Conservation (phyloP, 2,888 invertebrate species). For the Cephus sareptanus region DNA sequence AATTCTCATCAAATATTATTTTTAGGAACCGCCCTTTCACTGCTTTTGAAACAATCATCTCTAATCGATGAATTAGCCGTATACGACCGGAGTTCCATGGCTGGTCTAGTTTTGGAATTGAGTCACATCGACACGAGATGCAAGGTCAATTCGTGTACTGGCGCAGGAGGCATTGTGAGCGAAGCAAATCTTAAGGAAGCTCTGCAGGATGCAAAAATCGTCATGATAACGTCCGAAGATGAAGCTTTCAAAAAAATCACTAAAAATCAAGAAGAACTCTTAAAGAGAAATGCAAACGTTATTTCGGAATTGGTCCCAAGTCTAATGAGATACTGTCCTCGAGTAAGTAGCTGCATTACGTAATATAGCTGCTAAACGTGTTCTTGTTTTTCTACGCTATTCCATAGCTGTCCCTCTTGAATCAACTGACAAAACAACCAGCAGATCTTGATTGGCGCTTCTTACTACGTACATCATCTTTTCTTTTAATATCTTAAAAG, state of each 20-base stretch:
- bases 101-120: conserved; percentile 63
- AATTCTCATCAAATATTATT: not conserved
- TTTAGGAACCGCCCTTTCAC: conserved; percentile 59
- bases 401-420: not conserved
- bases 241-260: conserved; percentile 43
- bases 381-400: not conserved
- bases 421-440: not conserved
- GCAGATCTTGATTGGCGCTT: not conserved
- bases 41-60: conserved; percentile 72
- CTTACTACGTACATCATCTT: not conserved
- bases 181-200: conserved; percentile 53
- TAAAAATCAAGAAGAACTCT: conserved; percentile 72
- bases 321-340: conserved; percentile 43
- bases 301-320: conserved; percentile 41
- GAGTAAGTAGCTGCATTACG: conserved; percentile 34
- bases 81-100: conserved; percentile 67
- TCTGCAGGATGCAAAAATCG: conserved; percentile 69
- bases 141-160: conserved; percentile 49
- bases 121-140: conserved; percentile 67
- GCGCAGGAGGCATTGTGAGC: conserved; percentile 40
- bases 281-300: conserved; percentile 67
- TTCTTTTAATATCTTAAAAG: not conserved
- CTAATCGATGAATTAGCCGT: conserved; percentile 71
- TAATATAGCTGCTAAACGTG: not conserved
- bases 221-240: conserved; percentile 75